Evolutionary conservation across 2,113 vertebrate genomes (phyloP).

Genomic region (Leptodactylus fuscus): DNA sequence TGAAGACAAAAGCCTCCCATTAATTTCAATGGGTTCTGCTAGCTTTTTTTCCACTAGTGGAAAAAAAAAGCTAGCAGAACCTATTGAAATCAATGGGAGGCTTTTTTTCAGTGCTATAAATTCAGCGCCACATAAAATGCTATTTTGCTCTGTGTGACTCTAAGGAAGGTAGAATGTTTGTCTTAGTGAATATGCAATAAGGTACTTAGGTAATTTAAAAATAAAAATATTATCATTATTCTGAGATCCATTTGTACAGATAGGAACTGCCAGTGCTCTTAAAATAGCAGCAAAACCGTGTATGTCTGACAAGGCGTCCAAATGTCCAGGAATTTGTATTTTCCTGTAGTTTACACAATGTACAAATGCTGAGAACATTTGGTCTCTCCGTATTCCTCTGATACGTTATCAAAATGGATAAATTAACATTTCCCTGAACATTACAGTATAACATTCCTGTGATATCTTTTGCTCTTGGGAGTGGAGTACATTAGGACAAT

Average conservation of each 20-base stretch:
- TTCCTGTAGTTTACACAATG: slow-evolving; percentile 49
- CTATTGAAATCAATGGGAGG: too few relatives aligned
- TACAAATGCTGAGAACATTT: slow-evolving; percentile 31
- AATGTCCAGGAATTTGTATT: slow-evolving; percentile 46
- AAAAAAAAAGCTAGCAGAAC: too few relatives aligned
- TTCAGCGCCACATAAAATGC: too few relatives aligned
- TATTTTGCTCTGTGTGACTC: not conserved
- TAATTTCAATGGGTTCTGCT: too few relatives aligned
- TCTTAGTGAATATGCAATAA: not conserved
- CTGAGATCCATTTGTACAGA: slow-evolving; percentile 2
- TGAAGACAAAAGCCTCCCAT: too few relatives aligned
- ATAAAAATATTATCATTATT: not conserved
- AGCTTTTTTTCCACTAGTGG: too few relatives aligned
- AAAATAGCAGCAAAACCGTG: slow-evolving; percentile 10
- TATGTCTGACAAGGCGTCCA: slow-evolving; percentile 14
- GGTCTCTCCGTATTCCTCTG: slow-evolving; percentile 16
- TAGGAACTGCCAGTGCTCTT: slow-evolving; percentile 12
- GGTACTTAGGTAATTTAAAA: not conserved
- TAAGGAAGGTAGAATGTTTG: not conserved
- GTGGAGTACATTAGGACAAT: not conserved
- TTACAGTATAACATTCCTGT: slow-evolving; percentile 45
- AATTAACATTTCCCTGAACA: slow-evolving; percentile 33
- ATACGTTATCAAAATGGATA: slow-evolving; percentile 51
- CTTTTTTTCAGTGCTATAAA: too few relatives aligned
- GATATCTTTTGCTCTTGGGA: slow-evolving; percentile 12